Conservation (phyloP, 2,797 vertebrate genomes). For the Thripadectes ignobilis region DNA sequence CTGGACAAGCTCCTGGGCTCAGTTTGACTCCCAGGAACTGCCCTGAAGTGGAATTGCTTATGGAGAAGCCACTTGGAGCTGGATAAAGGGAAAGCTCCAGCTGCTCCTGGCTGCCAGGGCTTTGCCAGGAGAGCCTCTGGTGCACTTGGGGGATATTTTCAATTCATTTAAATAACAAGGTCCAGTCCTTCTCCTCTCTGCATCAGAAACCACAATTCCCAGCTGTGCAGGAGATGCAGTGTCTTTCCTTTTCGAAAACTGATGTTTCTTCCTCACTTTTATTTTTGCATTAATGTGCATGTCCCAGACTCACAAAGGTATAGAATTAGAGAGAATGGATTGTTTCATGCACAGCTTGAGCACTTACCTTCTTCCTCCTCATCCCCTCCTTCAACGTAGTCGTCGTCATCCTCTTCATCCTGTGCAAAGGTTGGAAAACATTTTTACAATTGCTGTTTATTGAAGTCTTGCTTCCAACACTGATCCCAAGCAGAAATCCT, state of each 20-base stretch:
- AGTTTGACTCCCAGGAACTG: neutral
- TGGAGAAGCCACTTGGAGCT: neutral
- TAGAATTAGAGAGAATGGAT: neutral
- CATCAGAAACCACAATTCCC: neutral
- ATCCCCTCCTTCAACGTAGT: conserved; percentile 3
- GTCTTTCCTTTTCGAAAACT: neutral
- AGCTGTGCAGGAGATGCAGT: fast-evolving
- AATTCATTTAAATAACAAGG: neutral
- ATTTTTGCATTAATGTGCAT: fast-evolving
- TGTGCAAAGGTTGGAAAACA: neutral
- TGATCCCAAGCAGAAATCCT: neutral
- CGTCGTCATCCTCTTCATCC: conserved; percentile 20
- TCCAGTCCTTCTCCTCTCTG: neutral
- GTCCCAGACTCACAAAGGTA: neutral
- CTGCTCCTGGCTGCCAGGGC: neutral
- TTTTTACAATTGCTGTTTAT: neutral
- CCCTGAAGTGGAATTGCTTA: neutral
- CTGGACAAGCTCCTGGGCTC: neutral
- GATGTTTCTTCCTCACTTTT: neutral
- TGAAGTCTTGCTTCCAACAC: neutral
- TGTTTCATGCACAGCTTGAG: neutral
- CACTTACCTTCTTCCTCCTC: conserved; percentile 14
- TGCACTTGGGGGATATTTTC: neutral
- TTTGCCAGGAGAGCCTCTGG: neutral
- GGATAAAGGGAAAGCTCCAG: neutral